These are phyloP conservation scores for Myathropa florea DNA, from an alignment of 2,888 invertebrate species.

Conservation along the genomic window DNA sequence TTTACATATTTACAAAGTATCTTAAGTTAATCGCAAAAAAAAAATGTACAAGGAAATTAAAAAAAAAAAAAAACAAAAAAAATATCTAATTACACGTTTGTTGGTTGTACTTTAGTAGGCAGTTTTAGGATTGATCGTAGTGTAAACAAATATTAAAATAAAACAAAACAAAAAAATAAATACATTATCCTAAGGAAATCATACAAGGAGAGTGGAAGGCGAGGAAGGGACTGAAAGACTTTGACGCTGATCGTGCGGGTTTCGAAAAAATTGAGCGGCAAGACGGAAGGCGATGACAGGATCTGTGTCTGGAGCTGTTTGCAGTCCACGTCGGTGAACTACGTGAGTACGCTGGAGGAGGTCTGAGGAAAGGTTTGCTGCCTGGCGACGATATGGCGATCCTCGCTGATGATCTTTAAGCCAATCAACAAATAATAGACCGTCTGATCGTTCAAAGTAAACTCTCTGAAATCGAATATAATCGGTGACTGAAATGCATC, in stretches of 20 bases:
- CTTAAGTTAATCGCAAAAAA: conserved; percentile 1
- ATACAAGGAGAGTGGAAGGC: not conserved
- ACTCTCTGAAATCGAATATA: no score
- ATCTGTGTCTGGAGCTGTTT: no score
- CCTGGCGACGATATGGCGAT: no score
- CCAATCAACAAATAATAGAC: no score
- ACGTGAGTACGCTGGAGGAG: no score
- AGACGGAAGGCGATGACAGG: no score
- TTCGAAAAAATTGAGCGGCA: no score
- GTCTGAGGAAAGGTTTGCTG: no score
- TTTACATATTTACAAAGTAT: conserved; percentile 60
- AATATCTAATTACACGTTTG: conserved; percentile 9
- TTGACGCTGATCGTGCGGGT: not conserved
- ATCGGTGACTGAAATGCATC: no score
- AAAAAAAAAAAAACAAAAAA: conserved; percentile 9
- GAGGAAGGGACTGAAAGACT: not conserved
- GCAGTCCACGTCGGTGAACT: no score
- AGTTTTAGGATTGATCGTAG: conserved; percentile 45
- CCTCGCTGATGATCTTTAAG: no score
- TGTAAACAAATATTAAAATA: not conserved
- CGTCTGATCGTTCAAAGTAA: no score
- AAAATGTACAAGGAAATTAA: conserved; percentile 56
- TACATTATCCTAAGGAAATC: conserved; percentile 16
- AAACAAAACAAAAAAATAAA: conserved; percentile 24
- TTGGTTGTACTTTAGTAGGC: conserved; percentile 60